phyloP scores from a whole-genome alignment of 2,888 invertebrate genomes.

The Oegoconia quadripuncta region DNA sequence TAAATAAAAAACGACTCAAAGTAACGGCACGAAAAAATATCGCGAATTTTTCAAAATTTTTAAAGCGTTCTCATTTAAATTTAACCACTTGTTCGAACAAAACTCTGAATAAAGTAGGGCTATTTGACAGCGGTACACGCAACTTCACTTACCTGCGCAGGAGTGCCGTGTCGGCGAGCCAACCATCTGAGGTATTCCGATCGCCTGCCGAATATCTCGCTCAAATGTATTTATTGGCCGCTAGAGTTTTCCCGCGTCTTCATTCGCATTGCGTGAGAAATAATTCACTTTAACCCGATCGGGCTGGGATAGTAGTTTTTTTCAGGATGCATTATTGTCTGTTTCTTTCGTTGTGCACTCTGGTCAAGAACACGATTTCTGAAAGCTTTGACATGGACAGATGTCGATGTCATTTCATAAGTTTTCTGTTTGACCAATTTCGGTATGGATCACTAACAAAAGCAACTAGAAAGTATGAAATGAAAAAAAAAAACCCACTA shows the following conservation, averaged over 20 bases:
- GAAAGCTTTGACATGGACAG: too few species aligned
- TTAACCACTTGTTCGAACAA: constrained; percentile 52
- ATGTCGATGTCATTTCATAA: too few species aligned
- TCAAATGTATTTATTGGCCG: constrained; percentile 4
- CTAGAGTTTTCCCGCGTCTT: not conserved
- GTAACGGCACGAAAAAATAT: constrained; percentile 7
- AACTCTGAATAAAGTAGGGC: constrained; percentile 65
- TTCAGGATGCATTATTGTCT: too few species aligned
- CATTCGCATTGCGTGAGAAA: too few species aligned
- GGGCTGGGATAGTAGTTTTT: too few species aligned
- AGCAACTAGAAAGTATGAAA: too few species aligned
- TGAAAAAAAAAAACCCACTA: too few species aligned
- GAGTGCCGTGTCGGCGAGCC: constrained; percentile 43
- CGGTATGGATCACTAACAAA: too few species aligned
- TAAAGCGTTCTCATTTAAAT: constrained; percentile 39
- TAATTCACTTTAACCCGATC: too few species aligned
- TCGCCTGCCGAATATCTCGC: constrained; percentile 45
- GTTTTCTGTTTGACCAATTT: too few species aligned
- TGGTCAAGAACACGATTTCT: too few species aligned
- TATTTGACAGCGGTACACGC: constrained; percentile 67
- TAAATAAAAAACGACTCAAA: constrained; percentile 1
- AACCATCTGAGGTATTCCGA: constrained; percentile 43
- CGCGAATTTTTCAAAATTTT: constrained; percentile 10
- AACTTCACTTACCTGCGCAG: constrained; percentile 70
- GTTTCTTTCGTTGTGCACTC: too few species aligned